Evolutionary conservation across 64 coral and sea anemone species (phyloP), one percentile per base, ranked within the genome.

Genomic region (Montipora sp.): DNA sequence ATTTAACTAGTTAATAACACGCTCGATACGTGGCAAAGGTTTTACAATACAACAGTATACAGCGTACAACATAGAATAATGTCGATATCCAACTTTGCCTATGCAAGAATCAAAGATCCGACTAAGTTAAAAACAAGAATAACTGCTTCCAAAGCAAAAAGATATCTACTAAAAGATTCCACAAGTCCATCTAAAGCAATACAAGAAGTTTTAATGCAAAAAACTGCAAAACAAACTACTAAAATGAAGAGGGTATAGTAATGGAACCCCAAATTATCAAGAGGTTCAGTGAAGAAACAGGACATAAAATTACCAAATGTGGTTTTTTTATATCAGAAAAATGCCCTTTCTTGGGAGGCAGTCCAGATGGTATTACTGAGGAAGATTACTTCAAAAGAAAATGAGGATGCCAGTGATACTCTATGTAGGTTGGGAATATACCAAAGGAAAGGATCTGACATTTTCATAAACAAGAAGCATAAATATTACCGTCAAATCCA

Each of bases 241-340:
- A 15, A 83, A 7, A 91, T 91, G 79, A 91, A 68, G 77, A 91
- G 59, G 78, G 89, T 47, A 84, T 91, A 27, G 79, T 82, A 83
- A 91, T 91, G 78, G 89, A 91, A 80, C 79, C 89, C 77, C 80
- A 83, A 47, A 91, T 91, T 83, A 91, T 91, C 51, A 47, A 91
- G 53, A 43, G 63, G 46, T 91, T 91, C 53, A n/a, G 68, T 67
- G 51, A 73, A 36, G 89, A 91, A 83, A 91, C 78, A 72, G 89
- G 79, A 84, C 53, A 57, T 57, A 57, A 57, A 57, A 57, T 57
- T 57, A 5, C 53, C 53, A 57, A 57, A 57, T 57, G 53, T 57
- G 53, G 53, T 57, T 57, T 82, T 81, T 71, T 67, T 83, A 72
- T 91, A 44, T 83, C 89, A 69, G 24, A 47, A 43, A 81, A 55